Evolutionary conservation across 2,888 invertebrate genomes (phyloP).

Genomic region (Tetranychus truncatus): DNA sequence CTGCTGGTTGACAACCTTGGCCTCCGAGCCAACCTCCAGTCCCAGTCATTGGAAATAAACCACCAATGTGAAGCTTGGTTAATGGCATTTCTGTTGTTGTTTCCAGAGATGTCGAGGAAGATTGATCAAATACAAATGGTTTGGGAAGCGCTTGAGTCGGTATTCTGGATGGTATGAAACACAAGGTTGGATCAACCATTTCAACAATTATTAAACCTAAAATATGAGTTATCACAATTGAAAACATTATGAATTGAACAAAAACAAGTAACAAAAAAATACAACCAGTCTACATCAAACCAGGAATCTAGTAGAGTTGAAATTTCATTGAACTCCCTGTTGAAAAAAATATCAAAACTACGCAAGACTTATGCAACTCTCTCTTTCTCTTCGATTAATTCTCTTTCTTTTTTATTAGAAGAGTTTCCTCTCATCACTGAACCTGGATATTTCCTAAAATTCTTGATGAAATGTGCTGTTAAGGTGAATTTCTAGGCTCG

Average conservation of each 20-base stretch:
- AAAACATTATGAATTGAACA: neutral
- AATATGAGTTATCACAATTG: neutral
- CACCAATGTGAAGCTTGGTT: constrained; percentile 55
- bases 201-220: neutral
- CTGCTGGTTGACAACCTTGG: constrained; percentile 81
- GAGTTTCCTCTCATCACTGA: no score
- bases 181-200: neutral
- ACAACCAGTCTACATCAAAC: neutral
- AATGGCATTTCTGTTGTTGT: neutral
- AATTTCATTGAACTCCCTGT: neutral
- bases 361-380: neutral
- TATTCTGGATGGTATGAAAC: neutral
- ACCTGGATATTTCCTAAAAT: no score
- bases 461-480: no score
- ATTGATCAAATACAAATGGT: neutral
- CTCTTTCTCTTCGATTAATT: neutral
- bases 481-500: no score
- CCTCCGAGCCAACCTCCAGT: constrained; percentile 44
- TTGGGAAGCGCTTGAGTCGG: neutral
- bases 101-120: neutral
- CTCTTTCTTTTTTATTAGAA: neutral
- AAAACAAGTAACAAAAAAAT: neutral
- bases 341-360: neutral
- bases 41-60: constrained; percentile 90
- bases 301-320: neutral